These are phyloP conservation scores for Enteromius argenteus DNA, from an alignment of 2,797 vertebrate species.

Conservation along the genomic window DNA sequence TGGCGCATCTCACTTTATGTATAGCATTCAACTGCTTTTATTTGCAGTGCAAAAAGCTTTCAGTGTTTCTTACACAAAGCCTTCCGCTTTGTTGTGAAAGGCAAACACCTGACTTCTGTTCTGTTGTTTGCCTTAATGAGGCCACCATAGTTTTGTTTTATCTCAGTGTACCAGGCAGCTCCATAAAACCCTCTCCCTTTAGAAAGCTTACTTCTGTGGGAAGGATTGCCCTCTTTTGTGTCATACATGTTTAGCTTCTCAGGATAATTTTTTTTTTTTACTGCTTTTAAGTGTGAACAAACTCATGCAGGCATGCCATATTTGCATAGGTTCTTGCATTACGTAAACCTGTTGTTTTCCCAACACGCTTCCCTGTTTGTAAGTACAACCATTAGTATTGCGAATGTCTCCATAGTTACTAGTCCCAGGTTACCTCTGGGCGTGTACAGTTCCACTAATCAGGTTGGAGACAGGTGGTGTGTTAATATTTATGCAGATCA, in stretches of 20 bases:
- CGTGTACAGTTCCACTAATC: constrained; percentile 30
- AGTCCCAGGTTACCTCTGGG: constrained; percentile 21
- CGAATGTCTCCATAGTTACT: constrained; percentile 47
- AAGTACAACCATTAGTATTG: constrained; percentile 20
- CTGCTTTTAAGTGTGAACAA: neutral
- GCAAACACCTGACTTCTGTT: constrained; percentile 25
- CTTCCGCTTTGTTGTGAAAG: constrained; percentile 2
- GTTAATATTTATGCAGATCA: constrained; percentile 39
- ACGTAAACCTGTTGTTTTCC: constrained; percentile 11
- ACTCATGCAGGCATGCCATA: neutral
- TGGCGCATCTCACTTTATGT: neutral
- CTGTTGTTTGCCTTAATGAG: constrained; percentile 24
- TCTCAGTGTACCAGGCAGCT: constrained; percentile 30
- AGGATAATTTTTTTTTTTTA: neutral
- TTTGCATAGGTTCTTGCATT: constrained; percentile 31
- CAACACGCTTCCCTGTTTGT: neutral
- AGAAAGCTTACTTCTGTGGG: neutral
- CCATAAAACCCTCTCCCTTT: constrained; percentile 19
- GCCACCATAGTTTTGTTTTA: constrained; percentile 30
- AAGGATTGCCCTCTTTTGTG: neutral
- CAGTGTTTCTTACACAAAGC: constrained; percentile 1
- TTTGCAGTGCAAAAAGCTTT: neutral
- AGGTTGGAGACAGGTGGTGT: neutral
- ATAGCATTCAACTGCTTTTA: neutral
- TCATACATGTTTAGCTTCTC: neutral